Conservation (phyloP, 1,140 invertebrate species). For the Hylyphantes graminicola region DNA sequence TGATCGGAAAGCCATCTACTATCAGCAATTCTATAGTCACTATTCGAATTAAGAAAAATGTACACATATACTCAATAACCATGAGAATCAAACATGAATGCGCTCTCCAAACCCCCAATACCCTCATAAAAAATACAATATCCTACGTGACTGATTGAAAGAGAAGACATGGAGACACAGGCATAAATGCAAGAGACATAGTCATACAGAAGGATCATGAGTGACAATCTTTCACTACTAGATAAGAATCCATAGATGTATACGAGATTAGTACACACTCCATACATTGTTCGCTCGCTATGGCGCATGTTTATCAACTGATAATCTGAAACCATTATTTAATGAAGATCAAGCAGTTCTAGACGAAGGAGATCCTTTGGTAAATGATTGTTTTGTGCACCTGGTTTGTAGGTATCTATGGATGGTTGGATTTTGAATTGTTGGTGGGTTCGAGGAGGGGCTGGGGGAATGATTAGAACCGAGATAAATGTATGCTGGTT, state of each 20-base stretch:
- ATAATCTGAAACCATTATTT: constrained; percentile 19
- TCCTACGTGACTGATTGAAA: constrained; percentile 33
- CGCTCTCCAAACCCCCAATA: background rate
- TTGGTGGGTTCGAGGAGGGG: background rate
- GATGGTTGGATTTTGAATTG: background rate
- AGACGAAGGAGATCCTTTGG: background rate
- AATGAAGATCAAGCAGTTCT: constrained; percentile 20
- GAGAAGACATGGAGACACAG: background rate
- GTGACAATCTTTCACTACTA: background rate
- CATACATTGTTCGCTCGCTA: background rate
- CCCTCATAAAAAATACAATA: background rate
- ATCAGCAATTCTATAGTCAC: too few relatives aligned
- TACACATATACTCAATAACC: too few relatives aligned
- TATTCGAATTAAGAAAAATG: too few relatives aligned
- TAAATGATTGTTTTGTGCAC: background rate
- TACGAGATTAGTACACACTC: constrained; percentile 18
- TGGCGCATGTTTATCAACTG: constrained; percentile 29
- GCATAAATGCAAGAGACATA: background rate
- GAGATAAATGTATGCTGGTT: background rate
- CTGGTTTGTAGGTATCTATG: background rate
- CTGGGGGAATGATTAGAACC: background rate
- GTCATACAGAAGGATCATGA: background rate
- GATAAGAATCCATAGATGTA: background rate
- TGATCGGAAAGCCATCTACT: too few relatives aligned
- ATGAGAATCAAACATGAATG: too few relatives aligned